A percentile compares a stretch with the other conserved stretches of the same genome.
Evolutionary conservation across 2,888 invertebrate genomes (phyloP).

Genomic region (Pandemis corylana): DNA sequence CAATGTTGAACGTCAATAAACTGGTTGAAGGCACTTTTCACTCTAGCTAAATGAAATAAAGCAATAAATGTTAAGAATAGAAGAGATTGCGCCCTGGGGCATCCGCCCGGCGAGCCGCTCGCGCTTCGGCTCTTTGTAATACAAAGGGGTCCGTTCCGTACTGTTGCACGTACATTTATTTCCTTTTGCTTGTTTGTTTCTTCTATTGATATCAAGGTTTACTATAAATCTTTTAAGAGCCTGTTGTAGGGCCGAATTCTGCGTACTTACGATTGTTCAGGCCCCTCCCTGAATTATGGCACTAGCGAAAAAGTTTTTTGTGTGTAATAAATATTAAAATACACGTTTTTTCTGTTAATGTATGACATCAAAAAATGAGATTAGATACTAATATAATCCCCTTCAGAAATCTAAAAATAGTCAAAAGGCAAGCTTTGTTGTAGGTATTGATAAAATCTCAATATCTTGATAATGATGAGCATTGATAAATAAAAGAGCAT

Average conservation of each 20-base stretch:
- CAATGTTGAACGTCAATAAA: constrained; percentile 53
- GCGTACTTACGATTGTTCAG: background rate
- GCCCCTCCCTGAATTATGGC: background rate
- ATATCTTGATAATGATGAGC: too few relatives aligned
- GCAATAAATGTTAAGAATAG: constrained; percentile 69
- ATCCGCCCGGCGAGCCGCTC: constrained; percentile 52
- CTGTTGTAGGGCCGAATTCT: constrained; percentile 1
- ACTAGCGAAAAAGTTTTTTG: background rate
- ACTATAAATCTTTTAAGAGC: constrained; percentile 14
- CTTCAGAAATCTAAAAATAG: too few relatives aligned
- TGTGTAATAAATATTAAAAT: background rate
- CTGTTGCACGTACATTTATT: constrained; percentile 35
- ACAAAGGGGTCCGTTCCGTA: constrained; percentile 36
- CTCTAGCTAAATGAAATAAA: constrained; percentile 66
- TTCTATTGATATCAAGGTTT: constrained; percentile 47
- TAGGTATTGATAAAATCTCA: too few relatives aligned
- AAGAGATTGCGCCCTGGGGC: constrained; percentile 59
- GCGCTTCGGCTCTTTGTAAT: constrained; percentile 43
- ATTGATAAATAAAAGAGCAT: too few relatives aligned
- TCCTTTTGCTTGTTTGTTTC: constrained; percentile 40
- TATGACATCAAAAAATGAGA: too few relatives aligned
- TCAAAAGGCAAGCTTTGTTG: too few relatives aligned
- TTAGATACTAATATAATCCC: too few relatives aligned
- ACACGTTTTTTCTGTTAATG: too few relatives aligned
- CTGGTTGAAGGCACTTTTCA: constrained; percentile 63